Base-by-base conservation (phyloP, 1,140 invertebrate species). In the Lasioglossum baleicum region DNA sequence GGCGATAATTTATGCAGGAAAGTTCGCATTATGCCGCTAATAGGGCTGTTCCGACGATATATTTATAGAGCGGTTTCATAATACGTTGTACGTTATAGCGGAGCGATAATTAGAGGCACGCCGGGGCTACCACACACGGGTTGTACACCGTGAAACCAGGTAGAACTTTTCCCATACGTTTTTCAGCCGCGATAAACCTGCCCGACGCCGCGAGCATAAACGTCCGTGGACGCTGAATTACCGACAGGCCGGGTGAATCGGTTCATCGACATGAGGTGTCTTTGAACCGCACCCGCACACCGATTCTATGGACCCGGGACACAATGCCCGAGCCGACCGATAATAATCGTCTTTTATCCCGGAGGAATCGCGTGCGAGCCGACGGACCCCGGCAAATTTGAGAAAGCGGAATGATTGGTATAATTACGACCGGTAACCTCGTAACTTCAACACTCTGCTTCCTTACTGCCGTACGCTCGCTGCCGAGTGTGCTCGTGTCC, bases 31-130 rank as follows among this genome's bases (percentile, higher is more conserved):
- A 70, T 68, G 56, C 67, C 67, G 66, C 75, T 76, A 76, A 76
- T 76, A 76, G 75, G 75, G 75, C 66, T 70, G 66, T 70, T 70
- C 44, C 75, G 51, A 61, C n/a, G 75, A 76, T 76, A 76, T 76
- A 76, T 76, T 76, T 76, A 76, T 69, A 61, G 67, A 70, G 11
- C 42, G 66, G 67, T 76, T 76, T 76, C 75, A 63, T 70, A 76
- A 70, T 76, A 76, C 56, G 75, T 31, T 60, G 63, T 75, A 75
- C 72, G 71, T 73, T 75, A 42, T 60, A 48, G 26, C 1, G 22
- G 11, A 40, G 64, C 48, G 53, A 76, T 76, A 70, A 70, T 76
- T 76, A 68, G 42, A 70, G 35, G 67, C 66, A 40, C 51, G 51
- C 64, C 35, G 66, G 7, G 48, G 44, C 31, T 40, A 64, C 61